Percentiles rank a stretch among this genome's conserved stretches.
Conservation (phyloP, 2,113 vertebrate genomes). For the Bucco capensis region DNA sequence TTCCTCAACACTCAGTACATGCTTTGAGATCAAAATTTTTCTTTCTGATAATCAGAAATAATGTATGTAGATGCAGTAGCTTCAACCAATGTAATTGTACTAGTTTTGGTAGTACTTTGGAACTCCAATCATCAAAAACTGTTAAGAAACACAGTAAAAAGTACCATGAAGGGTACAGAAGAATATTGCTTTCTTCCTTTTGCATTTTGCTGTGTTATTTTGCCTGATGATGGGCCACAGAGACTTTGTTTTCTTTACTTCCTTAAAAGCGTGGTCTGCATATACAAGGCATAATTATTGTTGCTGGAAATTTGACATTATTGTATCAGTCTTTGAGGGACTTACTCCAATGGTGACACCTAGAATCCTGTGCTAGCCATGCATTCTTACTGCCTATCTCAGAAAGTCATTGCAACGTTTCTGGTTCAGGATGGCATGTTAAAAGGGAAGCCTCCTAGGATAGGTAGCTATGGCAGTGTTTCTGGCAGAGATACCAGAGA, state of each 20-base stretch:
- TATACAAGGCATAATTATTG: neutral
- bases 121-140: neutral
- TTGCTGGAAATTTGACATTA: neutral
- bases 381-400: neutral
- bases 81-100: neutral
- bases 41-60: slow-evolving; percentile 31
- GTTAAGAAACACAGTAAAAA: neutral
- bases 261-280: neutral
- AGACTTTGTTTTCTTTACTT: neutral
- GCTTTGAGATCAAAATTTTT: neutral
- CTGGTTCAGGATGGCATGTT: neutral
- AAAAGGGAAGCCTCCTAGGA: fast-evolving
- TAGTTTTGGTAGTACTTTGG: neutral
- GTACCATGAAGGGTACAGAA: neutral
- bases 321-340: neutral
- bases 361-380: neutral
- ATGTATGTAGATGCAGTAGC: neutral
- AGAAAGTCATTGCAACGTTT: neutral
- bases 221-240: neutral
- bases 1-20: neutral
- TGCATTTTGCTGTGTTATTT: neutral
- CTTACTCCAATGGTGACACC: neutral
- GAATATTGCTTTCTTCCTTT: neutral
- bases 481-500: neutral
- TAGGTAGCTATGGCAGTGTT: neutral